phyloP scores from a whole-genome alignment of 2,888 invertebrate species.

The Thereva nobilitata region DNA sequence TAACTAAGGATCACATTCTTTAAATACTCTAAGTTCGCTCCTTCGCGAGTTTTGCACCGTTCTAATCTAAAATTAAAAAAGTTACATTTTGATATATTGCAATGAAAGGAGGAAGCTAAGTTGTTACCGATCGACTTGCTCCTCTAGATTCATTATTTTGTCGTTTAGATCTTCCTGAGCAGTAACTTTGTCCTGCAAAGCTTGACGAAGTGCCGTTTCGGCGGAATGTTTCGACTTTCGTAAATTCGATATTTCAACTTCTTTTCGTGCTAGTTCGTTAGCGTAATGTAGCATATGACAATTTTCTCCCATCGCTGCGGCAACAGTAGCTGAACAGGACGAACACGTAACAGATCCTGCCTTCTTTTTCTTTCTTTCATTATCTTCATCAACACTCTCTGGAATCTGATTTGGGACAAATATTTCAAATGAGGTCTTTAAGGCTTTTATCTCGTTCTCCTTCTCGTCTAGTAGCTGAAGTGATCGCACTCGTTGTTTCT shows the following conservation, averaged over 20 bases:
- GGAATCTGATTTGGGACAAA: constrained; percentile 56
- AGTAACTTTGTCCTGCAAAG: constrained; percentile 63
- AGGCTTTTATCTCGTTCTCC: constrained; percentile 70
- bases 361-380: neutral
- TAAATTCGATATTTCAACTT: constrained; percentile 74
- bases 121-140: constrained; percentile 65
- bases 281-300: constrained; percentile 81
- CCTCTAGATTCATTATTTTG: constrained; percentile 62
- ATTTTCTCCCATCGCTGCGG: constrained; percentile 61
- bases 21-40: constrained; percentile 85
- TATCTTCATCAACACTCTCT: neutral
- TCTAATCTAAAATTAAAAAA: constrained; percentile 61
- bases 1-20: constrained; percentile 89
- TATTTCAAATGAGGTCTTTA: constrained; percentile 63
- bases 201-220: constrained; percentile 62
- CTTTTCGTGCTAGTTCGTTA: constrained; percentile 78
- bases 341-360: neutral
- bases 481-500: constrained; percentile 80
- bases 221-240: constrained; percentile 72
- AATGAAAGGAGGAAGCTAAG: constrained; percentile 10
- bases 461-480: constrained; percentile 78
- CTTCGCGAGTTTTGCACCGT: constrained; percentile 77
- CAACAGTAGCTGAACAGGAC: neutral
- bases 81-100: neutral
- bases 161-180: constrained; percentile 61